Conservation (phyloP, 2,888 invertebrate species). For the Schizaphis graminum region DNA sequence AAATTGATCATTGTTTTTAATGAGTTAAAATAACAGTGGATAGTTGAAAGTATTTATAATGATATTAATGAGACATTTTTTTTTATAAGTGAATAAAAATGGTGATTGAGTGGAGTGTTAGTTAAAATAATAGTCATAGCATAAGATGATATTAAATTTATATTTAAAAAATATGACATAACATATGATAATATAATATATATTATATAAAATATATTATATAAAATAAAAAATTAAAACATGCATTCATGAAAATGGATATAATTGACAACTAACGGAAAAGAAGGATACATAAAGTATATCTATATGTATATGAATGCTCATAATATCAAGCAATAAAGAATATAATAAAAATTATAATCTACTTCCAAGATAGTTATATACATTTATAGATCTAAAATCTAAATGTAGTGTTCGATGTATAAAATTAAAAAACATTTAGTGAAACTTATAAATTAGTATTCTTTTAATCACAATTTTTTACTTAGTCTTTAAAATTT, state of each 20-base stretch:
- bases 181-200: not conserved
- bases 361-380: not conserved
- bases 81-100: not conserved
- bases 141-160: not conserved
- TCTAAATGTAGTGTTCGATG: not conserved
- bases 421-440: not conserved
- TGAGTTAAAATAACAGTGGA: not conserved
- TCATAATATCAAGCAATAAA: not conserved
- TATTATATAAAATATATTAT: not conserved
- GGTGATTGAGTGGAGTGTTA: not conserved
- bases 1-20: too few species aligned
- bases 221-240: not conserved
- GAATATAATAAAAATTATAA: not conserved
- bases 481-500: too few species aligned
- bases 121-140: not conserved
- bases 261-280: not conserved
- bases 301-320: not conserved
- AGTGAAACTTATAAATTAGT: not conserved
- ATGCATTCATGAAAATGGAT: not conserved
- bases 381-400: not conserved
- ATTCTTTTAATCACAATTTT: not conserved
- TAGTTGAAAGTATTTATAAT: not conserved
- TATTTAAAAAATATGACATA: not conserved
- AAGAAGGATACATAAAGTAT: not conserved
- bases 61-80: not conserved